Base-by-base conservation (phyloP, 35 echinoderm and acorn worm genomes). In the Diadema setosum region DNA sequence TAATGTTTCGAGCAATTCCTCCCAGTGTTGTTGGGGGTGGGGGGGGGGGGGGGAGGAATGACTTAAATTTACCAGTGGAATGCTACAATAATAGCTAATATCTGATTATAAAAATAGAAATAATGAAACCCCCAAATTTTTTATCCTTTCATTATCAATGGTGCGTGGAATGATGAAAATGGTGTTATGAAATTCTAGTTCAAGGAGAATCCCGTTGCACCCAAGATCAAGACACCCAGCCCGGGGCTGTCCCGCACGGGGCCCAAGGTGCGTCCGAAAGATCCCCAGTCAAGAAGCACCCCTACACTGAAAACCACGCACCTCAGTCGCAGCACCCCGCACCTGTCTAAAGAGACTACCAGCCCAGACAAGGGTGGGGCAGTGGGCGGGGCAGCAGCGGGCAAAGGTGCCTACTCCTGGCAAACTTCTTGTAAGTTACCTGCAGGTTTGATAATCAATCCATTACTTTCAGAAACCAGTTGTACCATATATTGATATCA, bases 131-230 rank as follows among this genome's bases (percentile, higher is more conserved):
- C n/a, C n/a, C 30, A 27, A 0, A 15, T 1, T 3, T 1, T 60
- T 60, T 27, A 60, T 60, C n/a, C 57, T 60, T 18, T 60, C 21
- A 12, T 55, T 55, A 16, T 12, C 14, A 55, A 55, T 16, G 12
- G 12, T 55, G 12, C 12, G 0, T 16, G 12, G 11, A 24, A 60
- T 17, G 21, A 0, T 27, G 30, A 60, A 60, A 3, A 60, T 60
- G 5, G 5, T 27, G 9, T 27, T 67, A 14, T 33, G 0, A 2
- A 31, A 33, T 27, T 29, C 12, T n/a, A 78, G 73, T 78, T 78
- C 73, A 34, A 78, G 73, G 73, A 78, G 44, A 78, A 78, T 44
- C 73, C 73, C 11, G 27, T 78, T 31, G 73, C 73, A 9, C 73
- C 39, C 11, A 78, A 78, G 73, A 44, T 36, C 6, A 78, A 78